These are phyloP conservation scores for Drosophila neotestacea DNA, from an alignment of 2,888 invertebrate genomes.

Conservation along the genomic window DNA sequence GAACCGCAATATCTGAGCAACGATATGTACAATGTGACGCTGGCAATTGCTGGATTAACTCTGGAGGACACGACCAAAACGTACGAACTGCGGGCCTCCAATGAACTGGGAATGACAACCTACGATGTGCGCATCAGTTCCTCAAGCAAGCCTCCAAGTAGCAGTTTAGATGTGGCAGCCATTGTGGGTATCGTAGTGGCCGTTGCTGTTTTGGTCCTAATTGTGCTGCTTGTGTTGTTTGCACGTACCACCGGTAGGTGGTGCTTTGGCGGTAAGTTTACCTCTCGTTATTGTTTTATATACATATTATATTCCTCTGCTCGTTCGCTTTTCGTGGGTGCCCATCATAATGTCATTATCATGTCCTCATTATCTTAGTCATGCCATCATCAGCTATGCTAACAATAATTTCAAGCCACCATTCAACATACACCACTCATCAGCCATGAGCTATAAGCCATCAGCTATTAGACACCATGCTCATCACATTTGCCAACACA, in stretches of 20 bases:
- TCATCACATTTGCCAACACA: slow-evolving; percentile 37
- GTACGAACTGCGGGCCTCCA: slow-evolving; percentile 89
- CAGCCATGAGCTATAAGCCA: slow-evolving; percentile 17
- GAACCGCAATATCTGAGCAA: slow-evolving; percentile 85
- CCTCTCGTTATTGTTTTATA: background rate
- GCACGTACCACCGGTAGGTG: slow-evolving; percentile 93
- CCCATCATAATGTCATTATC: slow-evolving; percentile 53
- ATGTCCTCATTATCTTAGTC: slow-evolving; percentile 38
- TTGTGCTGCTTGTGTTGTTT: slow-evolving; percentile 88
- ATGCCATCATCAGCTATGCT: slow-evolving; percentile 75
- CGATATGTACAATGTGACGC: slow-evolving; percentile 89
- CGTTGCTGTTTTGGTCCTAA: slow-evolving; percentile 89
- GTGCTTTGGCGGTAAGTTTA: slow-evolving; percentile 93
- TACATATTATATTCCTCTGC: background rate
- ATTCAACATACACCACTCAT: slow-evolving; percentile 3
- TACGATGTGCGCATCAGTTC: slow-evolving; percentile 90
- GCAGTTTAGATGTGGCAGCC: slow-evolving; percentile 90
- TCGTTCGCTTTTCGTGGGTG: slow-evolving; percentile 61
- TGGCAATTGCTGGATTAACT: slow-evolving; percentile 89
- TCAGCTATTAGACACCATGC: slow-evolving; percentile 23
- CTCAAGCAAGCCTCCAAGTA: slow-evolving; percentile 88
- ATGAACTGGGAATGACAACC: slow-evolving; percentile 89
- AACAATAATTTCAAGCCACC: slow-evolving; percentile 70
- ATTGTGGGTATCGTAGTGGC: slow-evolving; percentile 91
- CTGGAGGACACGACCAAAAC: slow-evolving; percentile 91